A percentile compares a stretch with the other conserved stretches of the same genome.
phyloP scores from a whole-genome alignment of 2,113 vertebrate species.

The Atrichornis clamosus region DNA sequence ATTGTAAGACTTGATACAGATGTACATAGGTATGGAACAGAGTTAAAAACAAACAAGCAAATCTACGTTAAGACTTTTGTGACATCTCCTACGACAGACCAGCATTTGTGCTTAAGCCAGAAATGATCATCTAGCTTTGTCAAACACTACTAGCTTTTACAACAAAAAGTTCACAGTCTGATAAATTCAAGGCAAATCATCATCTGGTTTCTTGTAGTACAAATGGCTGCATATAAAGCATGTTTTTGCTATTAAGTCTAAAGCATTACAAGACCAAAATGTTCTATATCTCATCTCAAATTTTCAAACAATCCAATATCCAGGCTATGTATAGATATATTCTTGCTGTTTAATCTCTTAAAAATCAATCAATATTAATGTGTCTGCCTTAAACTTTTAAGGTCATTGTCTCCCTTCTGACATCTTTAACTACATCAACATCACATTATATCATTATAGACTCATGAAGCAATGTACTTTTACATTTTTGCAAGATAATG shows the following conservation, averaged over 20 bases:
- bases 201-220: conserved; percentile 22
- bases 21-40: background rate
- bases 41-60: background rate
- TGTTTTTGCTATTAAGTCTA: conserved; percentile 44
- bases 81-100: background rate
- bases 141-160: conserved; percentile 36
- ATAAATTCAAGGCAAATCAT: conserved; percentile 56
- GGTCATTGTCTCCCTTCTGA: conserved; percentile 80
- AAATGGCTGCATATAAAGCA: conserved; percentile 59
- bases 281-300: conserved; percentile 54
- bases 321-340: conserved; percentile 55
- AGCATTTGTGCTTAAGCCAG: background rate
- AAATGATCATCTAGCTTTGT: background rate
- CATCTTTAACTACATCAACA: conserved; percentile 78
- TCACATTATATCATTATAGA: conserved; percentile 79
- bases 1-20: background rate
- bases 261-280: conserved; percentile 51
- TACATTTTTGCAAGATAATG: conserved; percentile 78
- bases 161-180: conserved; percentile 33
- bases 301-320: conserved; percentile 70
- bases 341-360: conserved; percentile 64
- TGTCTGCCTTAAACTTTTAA: conserved; percentile 79
- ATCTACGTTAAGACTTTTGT: background rate
- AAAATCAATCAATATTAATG: conserved; percentile 77
- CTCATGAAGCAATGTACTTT: conserved; percentile 73